Conservation (phyloP, 2,888 invertebrate species). For the Melanotus villosus region DNA sequence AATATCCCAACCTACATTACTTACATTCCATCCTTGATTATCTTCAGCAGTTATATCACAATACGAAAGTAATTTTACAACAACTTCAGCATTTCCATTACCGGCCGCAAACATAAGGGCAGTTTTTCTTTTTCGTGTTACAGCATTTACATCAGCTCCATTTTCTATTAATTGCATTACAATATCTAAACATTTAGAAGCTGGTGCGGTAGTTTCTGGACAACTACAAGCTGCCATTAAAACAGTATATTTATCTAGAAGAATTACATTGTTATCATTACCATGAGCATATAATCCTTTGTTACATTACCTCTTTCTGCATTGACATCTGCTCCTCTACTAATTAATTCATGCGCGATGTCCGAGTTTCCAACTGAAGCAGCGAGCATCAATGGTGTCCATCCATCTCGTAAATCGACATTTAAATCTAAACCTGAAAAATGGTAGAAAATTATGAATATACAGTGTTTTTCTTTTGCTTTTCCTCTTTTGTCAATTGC, state of each 20-base stretch:
- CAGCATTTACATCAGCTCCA: conserved; percentile 71
- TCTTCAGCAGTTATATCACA: conserved; percentile 73
- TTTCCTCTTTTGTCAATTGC: too few species aligned
- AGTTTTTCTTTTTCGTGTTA: conserved; percentile 74
- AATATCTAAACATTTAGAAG: conserved; percentile 67
- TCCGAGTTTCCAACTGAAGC: conserved; percentile 72
- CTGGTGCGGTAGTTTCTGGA: conserved; percentile 67
- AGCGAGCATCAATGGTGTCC: conserved; percentile 76
- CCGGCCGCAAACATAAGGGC: conserved; percentile 76
- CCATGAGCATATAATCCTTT: too few species aligned
- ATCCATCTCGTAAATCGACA: conserved; percentile 70
- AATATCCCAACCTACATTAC: too few species aligned
- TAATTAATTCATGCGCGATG: conserved; percentile 71
- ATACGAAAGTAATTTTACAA: conserved; percentile 71
- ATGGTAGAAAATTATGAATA: too few species aligned
- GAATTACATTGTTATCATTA: too few species aligned
- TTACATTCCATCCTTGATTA: conserved; percentile 76
- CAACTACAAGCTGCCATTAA: conserved; percentile 77
- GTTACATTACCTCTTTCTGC: conserved; percentile 58
- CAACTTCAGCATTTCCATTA: conserved; percentile 70
- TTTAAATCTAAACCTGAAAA: conserved; percentile 63
- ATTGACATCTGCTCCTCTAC: conserved; percentile 74
- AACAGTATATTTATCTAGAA: conserved; percentile 75
- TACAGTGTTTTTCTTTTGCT: too few species aligned
- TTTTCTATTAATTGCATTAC: conserved; percentile 69